Evolutionary conservation across 2,797 vertebrate species (phyloP), one percentile per base, ranked within the genome.

Genomic region (Syngnathus acus): DNA sequence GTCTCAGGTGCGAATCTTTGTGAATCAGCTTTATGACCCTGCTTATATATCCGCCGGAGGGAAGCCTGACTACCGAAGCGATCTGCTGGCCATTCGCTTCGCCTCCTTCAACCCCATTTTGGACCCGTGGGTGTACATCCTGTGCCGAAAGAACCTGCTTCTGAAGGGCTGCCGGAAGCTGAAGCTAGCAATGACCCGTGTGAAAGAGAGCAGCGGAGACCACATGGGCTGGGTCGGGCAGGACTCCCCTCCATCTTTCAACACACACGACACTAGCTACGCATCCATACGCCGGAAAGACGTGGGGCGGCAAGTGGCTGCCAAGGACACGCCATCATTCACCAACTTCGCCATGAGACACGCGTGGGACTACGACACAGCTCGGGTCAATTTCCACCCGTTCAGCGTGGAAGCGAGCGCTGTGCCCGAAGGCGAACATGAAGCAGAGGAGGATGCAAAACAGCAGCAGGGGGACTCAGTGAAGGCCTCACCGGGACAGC

Each of bases 81-180:
- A 93, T 77, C 65, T 93, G 38, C 2, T 90, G 66, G 92, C 91
- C 1, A 92, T 93, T 72, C 90, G 92, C 63, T 92, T 93, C 53
- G 92, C 92, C n/a, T 92, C 92, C 0, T 93, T 93, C 69, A 93
- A 93, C 79, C 92, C 92, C 17, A 93, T 93, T 23, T 65, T 93
- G 40, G 92, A 93, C 78, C 92, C 92, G 2, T 93, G 92, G 92
- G 92, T 93, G 9, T 93, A 93, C 71, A 93, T 93, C 60, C 65
- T 93, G 69, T 93, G 92, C 75, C 76, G 92, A 58, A 92, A 91
- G 62, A 92, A 90, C 75, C 77, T 93, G 63, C 66, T 92, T 43
- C 76, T 89, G 0, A 92, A 91, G 71, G 88, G 90, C 63, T 92
- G 91, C 32, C 80, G 86, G 58, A 78, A 67, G 51, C 59, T 93